These are phyloP conservation scores for Lasioglossum albipes DNA, from an alignment of 1,140 invertebrate species.

Conservation along the genomic window DNA sequence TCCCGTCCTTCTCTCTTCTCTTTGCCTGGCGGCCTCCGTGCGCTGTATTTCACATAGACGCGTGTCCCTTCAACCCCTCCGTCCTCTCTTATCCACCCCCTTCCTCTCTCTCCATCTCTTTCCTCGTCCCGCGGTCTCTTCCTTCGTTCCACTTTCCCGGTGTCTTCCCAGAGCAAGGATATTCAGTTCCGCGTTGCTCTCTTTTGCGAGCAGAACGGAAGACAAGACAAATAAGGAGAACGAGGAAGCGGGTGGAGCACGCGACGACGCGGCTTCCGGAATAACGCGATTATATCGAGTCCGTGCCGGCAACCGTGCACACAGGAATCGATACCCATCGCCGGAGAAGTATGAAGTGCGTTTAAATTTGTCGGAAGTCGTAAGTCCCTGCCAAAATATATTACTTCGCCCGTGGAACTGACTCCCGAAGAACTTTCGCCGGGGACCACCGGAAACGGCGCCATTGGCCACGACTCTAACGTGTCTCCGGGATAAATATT, in stretches of 20 bases:
- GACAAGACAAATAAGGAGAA: slow-evolving; percentile 61
- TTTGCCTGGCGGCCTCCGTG: background rate
- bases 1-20: background rate
- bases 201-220: slow-evolving; percentile 31
- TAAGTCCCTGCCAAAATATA: slow-evolving; percentile 50
- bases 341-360: slow-evolving; percentile 49
- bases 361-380: slow-evolving; percentile 73
- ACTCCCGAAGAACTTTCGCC: no score
- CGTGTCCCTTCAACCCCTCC: slow-evolving; percentile 8
- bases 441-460: no score
- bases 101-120: background rate
- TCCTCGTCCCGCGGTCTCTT: background rate
- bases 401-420: slow-evolving; percentile 9
- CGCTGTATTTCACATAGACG: slow-evolving; percentile 51
- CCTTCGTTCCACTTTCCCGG: background rate
- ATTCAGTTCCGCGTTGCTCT: slow-evolving; percentile 43
- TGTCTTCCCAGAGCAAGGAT: slow-evolving; percentile 11
- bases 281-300: slow-evolving; percentile 70
- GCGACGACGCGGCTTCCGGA: slow-evolving; percentile 63
- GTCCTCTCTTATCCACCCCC: background rate
- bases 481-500: no score
- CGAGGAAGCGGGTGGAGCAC: slow-evolving; percentile 43
- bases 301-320: slow-evolving; percentile 7
- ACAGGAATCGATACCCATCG: slow-evolving; percentile 68
- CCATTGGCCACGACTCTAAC: no score